Conservation (phyloP, 2,797 vertebrate genomes). For the Propithecus perrieri region DNA sequence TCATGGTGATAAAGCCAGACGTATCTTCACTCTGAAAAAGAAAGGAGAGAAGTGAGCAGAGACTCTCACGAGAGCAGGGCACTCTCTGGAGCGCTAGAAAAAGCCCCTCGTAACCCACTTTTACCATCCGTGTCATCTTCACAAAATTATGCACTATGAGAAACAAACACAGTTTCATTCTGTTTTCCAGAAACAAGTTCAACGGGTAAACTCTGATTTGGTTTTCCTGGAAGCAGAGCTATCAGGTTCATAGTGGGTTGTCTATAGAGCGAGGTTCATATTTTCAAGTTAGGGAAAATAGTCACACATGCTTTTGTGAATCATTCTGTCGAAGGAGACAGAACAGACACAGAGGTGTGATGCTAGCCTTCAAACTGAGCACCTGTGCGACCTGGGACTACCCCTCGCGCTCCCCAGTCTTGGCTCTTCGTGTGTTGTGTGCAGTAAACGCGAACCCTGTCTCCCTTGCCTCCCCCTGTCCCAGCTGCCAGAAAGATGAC, state of each 20-base stretch:
- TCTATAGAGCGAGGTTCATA: background rate
- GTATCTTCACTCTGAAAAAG: slow-evolving; percentile 85
- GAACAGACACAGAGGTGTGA: background rate
- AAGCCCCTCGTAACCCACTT: background rate
- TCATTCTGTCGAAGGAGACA: background rate
- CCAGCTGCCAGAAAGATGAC: background rate
- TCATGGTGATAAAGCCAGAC: slow-evolving; percentile 72
- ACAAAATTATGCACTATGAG: background rate
- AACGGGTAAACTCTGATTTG: background rate
- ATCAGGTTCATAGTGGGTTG: background rate
- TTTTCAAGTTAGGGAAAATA: background rate
- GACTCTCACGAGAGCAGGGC: accelerated
- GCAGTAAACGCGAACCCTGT: background rate
- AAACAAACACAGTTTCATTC: too few relatives aligned
- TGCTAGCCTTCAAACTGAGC: background rate
- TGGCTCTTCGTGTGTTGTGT: background rate
- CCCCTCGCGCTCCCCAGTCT: too few relatives aligned
- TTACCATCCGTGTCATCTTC: background rate
- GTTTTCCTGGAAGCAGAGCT: background rate
- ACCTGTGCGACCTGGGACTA: accelerated
- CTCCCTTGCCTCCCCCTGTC: background rate
- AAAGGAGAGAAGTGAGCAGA: slow-evolving; percentile 69
- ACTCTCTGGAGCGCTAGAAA: background rate
- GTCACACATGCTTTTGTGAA: background rate
- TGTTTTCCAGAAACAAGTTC: background rate